phyloP scores from a whole-genome alignment of 2,888 invertebrate genomes.

The Nomada fucata region DNA sequence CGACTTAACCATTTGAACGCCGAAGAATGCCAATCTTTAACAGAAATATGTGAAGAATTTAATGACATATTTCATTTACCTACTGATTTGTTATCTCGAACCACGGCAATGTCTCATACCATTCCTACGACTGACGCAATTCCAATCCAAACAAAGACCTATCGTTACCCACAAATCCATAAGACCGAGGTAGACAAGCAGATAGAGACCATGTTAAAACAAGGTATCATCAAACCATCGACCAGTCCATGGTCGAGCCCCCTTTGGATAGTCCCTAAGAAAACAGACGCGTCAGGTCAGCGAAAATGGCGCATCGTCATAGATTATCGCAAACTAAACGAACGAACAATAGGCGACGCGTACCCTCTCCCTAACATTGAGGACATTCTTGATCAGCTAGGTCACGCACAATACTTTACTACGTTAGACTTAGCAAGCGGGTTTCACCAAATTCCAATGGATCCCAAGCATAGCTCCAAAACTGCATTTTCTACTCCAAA shows the following conservation, averaged over 20 bases:
- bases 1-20: background rate
- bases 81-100: background rate
- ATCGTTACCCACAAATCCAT: slow-evolving; percentile 3
- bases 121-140: background rate
- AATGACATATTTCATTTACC: background rate
- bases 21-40: background rate
- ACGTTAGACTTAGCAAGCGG: background rate
- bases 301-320: background rate
- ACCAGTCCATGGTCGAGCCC: background rate
- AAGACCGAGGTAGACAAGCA: background rate
- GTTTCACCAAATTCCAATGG: background rate
- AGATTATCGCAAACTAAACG: background rate
- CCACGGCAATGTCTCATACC: background rate
- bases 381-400: too few species aligned
- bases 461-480: background rate
- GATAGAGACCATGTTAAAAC: background rate
- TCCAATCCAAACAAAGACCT: background rate
- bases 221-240: slow-evolving; percentile 3
- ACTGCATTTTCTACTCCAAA: background rate
- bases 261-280: background rate
- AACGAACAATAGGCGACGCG: background rate
- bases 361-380: background rate
- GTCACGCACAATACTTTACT: background rate
- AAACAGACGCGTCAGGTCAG: background rate
- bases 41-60: background rate